Evolutionary conservation across 2,888 invertebrate genomes (phyloP).

Genomic region (Electrophaes corylata): DNA sequence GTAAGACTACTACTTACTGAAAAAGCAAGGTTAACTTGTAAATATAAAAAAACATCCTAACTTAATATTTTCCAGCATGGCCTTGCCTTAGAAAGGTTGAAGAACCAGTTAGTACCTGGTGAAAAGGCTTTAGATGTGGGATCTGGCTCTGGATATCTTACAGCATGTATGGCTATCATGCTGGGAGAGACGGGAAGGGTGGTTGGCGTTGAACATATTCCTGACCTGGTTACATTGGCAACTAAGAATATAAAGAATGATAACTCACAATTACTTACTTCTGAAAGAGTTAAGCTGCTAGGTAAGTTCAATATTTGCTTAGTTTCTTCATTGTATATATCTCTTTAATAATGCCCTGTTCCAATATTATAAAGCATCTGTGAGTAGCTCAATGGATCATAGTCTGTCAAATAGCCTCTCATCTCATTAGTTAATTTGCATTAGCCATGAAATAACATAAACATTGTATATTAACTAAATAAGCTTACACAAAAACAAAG

Average conservation of each 20-base stretch:
- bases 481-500: no score
- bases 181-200: conserved; percentile 87
- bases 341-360: no score
- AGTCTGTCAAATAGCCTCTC: no score
- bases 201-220: conserved; percentile 96
- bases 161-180: conserved; percentile 95
- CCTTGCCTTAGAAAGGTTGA: conserved; percentile 93
- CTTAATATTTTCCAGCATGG: conserved; percentile 87
- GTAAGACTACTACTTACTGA: conserved; percentile 68
- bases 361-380: no score
- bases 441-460: no score
- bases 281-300: conserved; percentile 87
- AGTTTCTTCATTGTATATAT: background rate
- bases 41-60: background rate
- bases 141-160: conserved; percentile 96
- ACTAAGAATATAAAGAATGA: conserved; percentile 90
- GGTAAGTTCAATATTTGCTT: conserved; percentile 72
- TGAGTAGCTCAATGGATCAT: no score
- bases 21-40: background rate
- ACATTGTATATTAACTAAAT: no score
- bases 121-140: conserved; percentile 95
- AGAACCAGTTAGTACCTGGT: conserved; percentile 90
- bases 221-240: conserved; percentile 90
- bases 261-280: conserved; percentile 87
- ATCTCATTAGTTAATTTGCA: no score